Conservation (phyloP, 1,140 invertebrate genomes). For the Eciton burchellii region DNA sequence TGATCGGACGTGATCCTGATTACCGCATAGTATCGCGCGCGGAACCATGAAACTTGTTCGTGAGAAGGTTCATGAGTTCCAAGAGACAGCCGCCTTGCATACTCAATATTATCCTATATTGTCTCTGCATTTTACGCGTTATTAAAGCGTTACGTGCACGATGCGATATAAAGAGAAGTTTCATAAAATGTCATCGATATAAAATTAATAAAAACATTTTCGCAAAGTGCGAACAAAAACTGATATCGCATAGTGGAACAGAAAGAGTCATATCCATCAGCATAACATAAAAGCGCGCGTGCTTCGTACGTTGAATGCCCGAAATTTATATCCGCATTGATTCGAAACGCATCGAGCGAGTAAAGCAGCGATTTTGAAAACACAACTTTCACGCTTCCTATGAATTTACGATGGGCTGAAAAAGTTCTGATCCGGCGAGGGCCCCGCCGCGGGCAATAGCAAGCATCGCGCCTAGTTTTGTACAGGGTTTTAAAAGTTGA, state of each 20-base stretch:
- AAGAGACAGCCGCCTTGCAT: neutral
- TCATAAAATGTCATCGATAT: constrained; percentile 7
- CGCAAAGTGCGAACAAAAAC: neutral
- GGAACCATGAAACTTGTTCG: constrained; percentile 15
- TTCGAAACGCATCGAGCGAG: neutral
- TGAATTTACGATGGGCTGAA: neutral
- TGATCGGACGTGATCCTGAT: constrained; percentile 34
- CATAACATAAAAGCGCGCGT: no score
- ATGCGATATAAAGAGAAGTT: constrained; percentile 8
- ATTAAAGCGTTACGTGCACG: neutral
- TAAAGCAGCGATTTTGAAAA: neutral
- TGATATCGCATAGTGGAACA: neutral
- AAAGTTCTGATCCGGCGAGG: neutral
- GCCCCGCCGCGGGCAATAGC: neutral
- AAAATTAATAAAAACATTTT: constrained; percentile 6
- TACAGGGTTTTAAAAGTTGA: constrained; percentile 19
- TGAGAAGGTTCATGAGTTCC: constrained; percentile 25
- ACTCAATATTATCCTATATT: neutral
- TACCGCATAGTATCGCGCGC: constrained; percentile 9
- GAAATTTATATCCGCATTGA: neutral
- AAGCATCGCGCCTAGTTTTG: neutral
- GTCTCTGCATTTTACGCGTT: neutral
- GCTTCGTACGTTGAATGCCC: no score
- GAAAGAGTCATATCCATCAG: no score
- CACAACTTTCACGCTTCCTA: no score